These are phyloP conservation scores for Diachasmimorpha longicaudata DNA, from an alignment of 1,140 invertebrate species.

Conservation along the genomic window DNA sequence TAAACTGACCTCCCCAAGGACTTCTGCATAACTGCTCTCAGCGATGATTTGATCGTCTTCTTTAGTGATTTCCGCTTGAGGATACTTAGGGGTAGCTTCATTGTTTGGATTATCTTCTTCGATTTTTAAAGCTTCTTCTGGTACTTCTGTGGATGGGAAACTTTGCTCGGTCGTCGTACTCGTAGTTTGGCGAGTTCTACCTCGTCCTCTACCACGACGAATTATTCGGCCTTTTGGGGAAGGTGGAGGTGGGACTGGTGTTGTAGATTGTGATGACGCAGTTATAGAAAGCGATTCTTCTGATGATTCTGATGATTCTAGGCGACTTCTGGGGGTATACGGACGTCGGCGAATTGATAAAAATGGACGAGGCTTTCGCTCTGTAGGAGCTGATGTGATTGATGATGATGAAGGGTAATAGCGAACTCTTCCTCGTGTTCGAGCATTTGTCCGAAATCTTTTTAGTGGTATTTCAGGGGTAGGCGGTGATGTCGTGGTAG, in stretches of 20 bases:
- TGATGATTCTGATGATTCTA: neutral
- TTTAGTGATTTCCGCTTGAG: neutral
- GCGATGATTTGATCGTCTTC: conserved; percentile 24
- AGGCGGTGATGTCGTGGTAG: neutral
- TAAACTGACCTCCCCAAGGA: conserved; percentile 28
- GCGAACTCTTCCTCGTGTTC: neutral
- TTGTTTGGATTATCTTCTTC: conserved; percentile 20
- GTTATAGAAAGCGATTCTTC: neutral
- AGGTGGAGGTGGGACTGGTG: neutral
- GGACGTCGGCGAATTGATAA: neutral
- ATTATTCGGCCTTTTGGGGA: conserved; percentile 13
- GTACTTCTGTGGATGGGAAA: conserved; percentile 19
- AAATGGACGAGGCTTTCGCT: neutral
- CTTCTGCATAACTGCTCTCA: conserved; percentile 8
- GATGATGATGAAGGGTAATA: neutral
- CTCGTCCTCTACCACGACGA: conserved; percentile 9
- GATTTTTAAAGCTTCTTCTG: neutral
- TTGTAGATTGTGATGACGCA: neutral
- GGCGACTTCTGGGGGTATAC: neutral
- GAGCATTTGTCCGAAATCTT: neutral
- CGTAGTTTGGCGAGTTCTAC: neutral
- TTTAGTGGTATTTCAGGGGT: neutral
- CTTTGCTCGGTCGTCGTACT: conserved; percentile 40
- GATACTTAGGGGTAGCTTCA: neutral
- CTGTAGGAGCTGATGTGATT: neutral